Base-by-base conservation (phyloP, 2,797 vertebrate genomes). In the Pangasius krempfi region DNA sequence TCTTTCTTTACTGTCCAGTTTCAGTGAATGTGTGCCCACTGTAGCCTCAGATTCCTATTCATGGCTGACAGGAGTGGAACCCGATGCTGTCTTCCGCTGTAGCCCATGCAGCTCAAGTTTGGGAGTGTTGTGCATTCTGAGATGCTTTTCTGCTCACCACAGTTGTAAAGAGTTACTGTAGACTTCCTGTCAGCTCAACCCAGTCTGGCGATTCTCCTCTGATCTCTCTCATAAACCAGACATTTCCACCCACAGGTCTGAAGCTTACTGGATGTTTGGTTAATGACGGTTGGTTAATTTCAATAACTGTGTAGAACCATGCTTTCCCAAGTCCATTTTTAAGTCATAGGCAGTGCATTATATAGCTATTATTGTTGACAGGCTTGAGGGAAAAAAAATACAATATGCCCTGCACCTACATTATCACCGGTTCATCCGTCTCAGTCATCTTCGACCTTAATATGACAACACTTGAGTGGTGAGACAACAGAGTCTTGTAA, bases 391-490 rank as follows among this genome's bases (percentile, higher is more conserved):
- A 27, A 40, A n/a, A n/a, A 80, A 80, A 82, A 56, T 20, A 58
- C n/a, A 80, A 56, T 58, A 56, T 58, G 18, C 3, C 78, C 54
- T 40, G 30, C 54, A 25, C 40, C 33, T 25, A 82, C 14, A 82
- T 82, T n/a, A 82, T 64, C 25, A 16, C 56, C n/a, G 25, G 58
- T 62, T 82, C 58, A 64, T 62, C 58, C 1, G 6, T 64, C 37
- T 64, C 80, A 44, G 58, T 47, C 80, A 60, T 82, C 79, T 60
- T 60, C 12, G 12, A 82, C 80, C 56, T 82, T 62, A 82, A 62
- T 60, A 62, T 60, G 80, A 62, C 56, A 40, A 60, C 1, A 12
- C 16, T 82, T 80, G 50, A 58, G 56, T 62, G 33, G 79, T 82
- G 56, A 82, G 56, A 44, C 56, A 60, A 81, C 56, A 44, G 33